Evolutionary conservation across 2,888 invertebrate species (phyloP).

Genomic region (Cylindroiulus punctatus): DNA sequence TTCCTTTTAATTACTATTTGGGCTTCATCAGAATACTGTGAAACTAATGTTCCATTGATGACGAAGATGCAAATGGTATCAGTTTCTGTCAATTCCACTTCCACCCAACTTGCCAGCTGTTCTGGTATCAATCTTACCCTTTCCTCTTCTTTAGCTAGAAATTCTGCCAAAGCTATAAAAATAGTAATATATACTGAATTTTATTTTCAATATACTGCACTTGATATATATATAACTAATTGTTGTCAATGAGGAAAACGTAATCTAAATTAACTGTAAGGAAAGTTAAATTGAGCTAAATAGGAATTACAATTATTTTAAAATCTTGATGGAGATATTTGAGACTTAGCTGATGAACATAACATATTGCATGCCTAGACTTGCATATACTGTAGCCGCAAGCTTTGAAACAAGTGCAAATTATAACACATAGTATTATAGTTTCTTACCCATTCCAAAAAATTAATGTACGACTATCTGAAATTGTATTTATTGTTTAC

Average conservation of each 20-base stretch:
- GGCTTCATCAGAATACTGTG: constrained; percentile 57
- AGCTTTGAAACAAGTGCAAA: too few species aligned
- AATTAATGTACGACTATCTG: background rate
- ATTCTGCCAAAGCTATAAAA: constrained; percentile 50
- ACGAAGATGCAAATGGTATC: constrained; percentile 59
- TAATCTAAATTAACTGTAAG: too few species aligned
- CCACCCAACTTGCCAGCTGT: constrained; percentile 52
- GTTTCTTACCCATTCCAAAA: background rate
- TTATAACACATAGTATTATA: background rate
- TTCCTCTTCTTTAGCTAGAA: constrained; percentile 53
- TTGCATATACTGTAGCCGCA: too few species aligned
- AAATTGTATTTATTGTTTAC: background rate
- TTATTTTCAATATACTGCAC: background rate
- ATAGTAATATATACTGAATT: background rate
- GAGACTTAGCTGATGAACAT: too few species aligned
- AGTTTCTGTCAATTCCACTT: constrained; percentile 56
- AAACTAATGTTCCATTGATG: constrained; percentile 52
- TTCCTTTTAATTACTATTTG: constrained; percentile 48
- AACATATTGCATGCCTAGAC: too few species aligned
- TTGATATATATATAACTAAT: too few species aligned
- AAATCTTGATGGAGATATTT: background rate
- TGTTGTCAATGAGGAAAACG: too few species aligned
- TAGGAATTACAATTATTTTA: background rate
- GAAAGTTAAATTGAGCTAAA: background rate
- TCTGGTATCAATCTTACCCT: constrained; percentile 49